Conservation (phyloP, 1,140 invertebrate genomes). For the Hyles vespertilio region DNA sequence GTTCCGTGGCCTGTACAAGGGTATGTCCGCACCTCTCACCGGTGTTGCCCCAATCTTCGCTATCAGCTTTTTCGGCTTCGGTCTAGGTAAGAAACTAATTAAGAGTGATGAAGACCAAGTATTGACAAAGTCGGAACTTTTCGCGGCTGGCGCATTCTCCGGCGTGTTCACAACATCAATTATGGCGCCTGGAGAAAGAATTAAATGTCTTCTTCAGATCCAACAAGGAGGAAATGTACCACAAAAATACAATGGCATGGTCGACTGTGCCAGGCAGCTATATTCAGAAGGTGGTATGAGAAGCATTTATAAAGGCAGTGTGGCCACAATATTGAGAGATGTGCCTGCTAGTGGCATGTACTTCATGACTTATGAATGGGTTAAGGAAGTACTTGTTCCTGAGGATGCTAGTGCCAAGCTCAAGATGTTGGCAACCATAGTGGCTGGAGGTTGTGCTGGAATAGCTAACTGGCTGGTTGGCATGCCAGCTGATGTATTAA, state of each 20-base stretch:
- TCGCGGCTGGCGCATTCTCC: conserved; percentile 94
- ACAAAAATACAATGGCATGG: conserved; percentile 92
- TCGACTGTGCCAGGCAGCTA: conserved; percentile 93
- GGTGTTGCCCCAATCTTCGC: conserved; percentile 95
- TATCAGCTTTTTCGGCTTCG: conserved; percentile 97
- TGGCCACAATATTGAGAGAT: conserved; percentile 95
- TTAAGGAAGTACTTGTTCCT: conserved; percentile 80
- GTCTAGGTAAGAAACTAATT: conserved; percentile 92
- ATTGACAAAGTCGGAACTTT: conserved; percentile 85
- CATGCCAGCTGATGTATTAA: conserved; percentile 98
- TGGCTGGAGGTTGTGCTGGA: conserved; percentile 96
- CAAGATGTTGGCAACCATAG: conserved; percentile 85
- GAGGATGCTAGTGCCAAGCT: conserved; percentile 75
- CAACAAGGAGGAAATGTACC: conserved; percentile 84
- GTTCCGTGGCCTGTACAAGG: conserved; percentile 90
- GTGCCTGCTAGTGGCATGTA: conserved; percentile 98
- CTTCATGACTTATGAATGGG: conserved; percentile 96
- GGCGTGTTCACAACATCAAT: conserved; percentile 96
- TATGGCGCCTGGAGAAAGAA: conserved; percentile 98
- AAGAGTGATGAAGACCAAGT: conserved; percentile 82
- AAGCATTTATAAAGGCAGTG: conserved; percentile 96
- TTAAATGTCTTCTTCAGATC: conserved; percentile 97
- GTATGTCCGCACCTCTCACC: conserved; percentile 79
- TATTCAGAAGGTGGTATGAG: conserved; percentile 95
- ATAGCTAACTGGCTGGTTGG: conserved; percentile 97